These are phyloP conservation scores for Naja naja DNA, from an alignment of 2,113 vertebrate species.

Conservation along the genomic window DNA sequence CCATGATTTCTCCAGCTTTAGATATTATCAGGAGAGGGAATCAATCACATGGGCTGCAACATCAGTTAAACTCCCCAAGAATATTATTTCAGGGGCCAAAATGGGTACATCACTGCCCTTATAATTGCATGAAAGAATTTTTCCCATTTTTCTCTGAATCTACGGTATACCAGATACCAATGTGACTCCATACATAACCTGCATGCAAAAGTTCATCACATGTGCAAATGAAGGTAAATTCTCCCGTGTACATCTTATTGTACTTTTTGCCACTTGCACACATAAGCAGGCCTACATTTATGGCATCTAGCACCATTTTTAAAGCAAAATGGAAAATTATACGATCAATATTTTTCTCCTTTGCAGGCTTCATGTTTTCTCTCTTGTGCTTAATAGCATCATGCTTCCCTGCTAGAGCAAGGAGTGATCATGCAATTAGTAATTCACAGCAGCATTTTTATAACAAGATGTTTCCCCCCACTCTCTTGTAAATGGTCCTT, in stretches of 20 bases:
- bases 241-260: neutral
- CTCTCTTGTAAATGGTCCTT: constrained; percentile 45
- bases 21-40: neutral
- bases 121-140: no score
- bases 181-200: neutral
- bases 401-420: constrained; percentile 51
- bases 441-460: constrained; percentile 61
- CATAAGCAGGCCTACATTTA: neutral
- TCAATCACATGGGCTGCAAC: neutral
- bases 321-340: neutral
- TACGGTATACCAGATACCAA: neutral
- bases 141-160: neutral
- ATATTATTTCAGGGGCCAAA: neutral
- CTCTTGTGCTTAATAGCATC: constrained; percentile 5
- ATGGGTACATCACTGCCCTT: neutral
- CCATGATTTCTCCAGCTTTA: neutral
- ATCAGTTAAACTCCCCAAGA: neutral
- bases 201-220: neutral
- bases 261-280: neutral
- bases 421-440: constrained; percentile 48
- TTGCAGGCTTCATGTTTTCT: constrained; percentile 14
- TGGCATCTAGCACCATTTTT: neutral
- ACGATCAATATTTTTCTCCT: neutral
- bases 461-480: constrained; percentile 7
- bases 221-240: neutral